phyloP scores from a whole-genome alignment of 2,888 invertebrate species.

The Leucozona laternaria region DNA sequence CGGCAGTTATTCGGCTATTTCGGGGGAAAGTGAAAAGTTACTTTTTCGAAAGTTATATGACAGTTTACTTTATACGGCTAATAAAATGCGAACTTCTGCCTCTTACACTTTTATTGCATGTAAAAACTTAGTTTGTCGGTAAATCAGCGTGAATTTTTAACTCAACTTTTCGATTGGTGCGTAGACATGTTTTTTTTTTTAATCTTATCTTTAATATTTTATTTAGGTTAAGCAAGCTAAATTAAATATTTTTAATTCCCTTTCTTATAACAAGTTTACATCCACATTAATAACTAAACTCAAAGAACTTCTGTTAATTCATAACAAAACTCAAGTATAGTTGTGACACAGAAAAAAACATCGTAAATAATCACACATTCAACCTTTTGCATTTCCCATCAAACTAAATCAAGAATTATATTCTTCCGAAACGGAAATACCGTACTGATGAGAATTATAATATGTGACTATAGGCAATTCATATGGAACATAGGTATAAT shows the following conservation, averaged over 20 bases:
- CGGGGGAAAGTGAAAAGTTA: no score
- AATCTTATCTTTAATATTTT: no score
- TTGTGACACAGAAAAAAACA: slow-evolving; percentile 13
- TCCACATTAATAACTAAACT: background rate
- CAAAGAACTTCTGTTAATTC: background rate
- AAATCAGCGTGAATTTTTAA: no score
- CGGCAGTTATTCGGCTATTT: no score
- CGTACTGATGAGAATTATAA: slow-evolving; percentile 46
- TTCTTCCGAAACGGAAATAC: slow-evolving; percentile 74
- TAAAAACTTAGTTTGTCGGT: no score
- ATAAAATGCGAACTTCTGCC: no score
- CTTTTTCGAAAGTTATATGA: no score
- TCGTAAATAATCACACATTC: slow-evolving; percentile 8
- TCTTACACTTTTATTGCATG: no score
- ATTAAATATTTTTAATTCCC: background rate
- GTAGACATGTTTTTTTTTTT: no score
- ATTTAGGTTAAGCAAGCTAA: no score
- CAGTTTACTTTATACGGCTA: no score
- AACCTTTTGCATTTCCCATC: slow-evolving; percentile 35
- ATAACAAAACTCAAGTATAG: slow-evolving; percentile 1
- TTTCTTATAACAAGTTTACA: background rate
- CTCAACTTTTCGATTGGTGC: no score
- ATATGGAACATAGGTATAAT: slow-evolving; percentile 30
- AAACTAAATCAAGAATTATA: slow-evolving; percentile 3
- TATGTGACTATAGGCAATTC: slow-evolving; percentile 26